Evolutionary conservation across 2,888 invertebrate genomes (phyloP).

Genomic region (Micoletzkya japonica): DNA sequence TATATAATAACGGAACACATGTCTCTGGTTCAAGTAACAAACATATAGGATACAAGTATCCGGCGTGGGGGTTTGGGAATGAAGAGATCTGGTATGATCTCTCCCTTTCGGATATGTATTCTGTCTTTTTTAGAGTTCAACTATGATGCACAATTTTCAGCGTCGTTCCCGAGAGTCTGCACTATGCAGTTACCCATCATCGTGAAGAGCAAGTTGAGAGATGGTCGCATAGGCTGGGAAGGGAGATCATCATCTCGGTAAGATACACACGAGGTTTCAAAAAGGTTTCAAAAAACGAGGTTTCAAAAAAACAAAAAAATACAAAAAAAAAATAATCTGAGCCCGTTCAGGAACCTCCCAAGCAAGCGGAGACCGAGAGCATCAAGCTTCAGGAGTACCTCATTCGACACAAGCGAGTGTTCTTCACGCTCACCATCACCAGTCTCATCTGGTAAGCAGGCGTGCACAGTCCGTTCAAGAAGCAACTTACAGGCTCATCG

Average conservation of each 20-base stretch:
- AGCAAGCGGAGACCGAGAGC: background rate
- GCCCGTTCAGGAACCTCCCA: too few species aligned
- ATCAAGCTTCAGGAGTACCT: background rate
- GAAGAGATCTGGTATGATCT: background rate
- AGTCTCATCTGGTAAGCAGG: too few species aligned
- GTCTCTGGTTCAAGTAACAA: too few species aligned
- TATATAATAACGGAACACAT: too few species aligned
- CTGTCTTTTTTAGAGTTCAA: background rate
- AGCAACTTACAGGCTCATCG: constrained; percentile 41
- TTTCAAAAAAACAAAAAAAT: too few species aligned
- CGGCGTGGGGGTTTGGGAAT: background rate
- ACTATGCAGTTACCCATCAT: background rate
- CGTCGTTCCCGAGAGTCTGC: constrained; percentile 22
- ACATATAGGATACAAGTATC: background rate
- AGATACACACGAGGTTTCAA: background rate
- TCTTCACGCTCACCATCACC: background rate
- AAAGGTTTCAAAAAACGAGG: background rate
- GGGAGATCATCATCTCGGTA: background rate
- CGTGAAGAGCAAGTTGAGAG: background rate
- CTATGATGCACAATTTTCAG: background rate
- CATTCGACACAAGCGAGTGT: background rate
- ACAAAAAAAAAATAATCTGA: too few species aligned
- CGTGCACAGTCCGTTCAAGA: too few species aligned
- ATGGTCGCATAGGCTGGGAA: background rate
- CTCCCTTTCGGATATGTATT: background rate